Base-by-base conservation (phyloP, 2,888 invertebrate species). In the Acleris cristana region DNA sequence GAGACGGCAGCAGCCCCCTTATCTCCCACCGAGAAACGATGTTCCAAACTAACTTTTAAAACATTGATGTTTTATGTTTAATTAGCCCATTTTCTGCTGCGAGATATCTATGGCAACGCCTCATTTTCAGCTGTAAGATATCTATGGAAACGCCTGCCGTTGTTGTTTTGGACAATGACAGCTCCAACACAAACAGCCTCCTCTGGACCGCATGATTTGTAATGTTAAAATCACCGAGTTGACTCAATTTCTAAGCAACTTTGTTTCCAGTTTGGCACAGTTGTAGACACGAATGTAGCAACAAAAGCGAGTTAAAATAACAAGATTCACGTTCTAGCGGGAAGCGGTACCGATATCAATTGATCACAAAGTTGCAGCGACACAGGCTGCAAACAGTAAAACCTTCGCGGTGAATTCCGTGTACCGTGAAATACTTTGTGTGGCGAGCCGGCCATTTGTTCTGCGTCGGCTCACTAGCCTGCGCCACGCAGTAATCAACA, bases 301-400 rank as follows among this genome's bases (percentile, higher is more conserved):
- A 60, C 60, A 61, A 60, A 69, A 40, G 49, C 56, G 60, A 70
- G 67, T 69, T 71, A 60, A 68, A 58, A 69, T 64, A 70, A 70
- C 64, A 73, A 70, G 69, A 66, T 69, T 67, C 63, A 55, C 59
- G 56, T 71, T 69, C 70, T 72, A 70, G 64, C 69, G 49, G 55
- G 64, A 54, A 56, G 60, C 65, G 57, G 60, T 26, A 48, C 59
- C 71, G 56, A 65, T 64, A 77, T 76, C 80, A 77, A 79, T 78
- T 78, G 76, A 72, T 71, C 73, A 82, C 81, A 79, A 79, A 80
- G 78, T 80, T 77, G 79, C 78, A 59, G 69, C 71, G 72, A 72
- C 67, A 65, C 66, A 69, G 57, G 65, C 65, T 63, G 72, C 60
- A 66, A 71, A 74, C 74, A 70, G 69, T 74, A 70, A 72, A 73